Evolutionary conservation across 1,140 invertebrate genomes (phyloP).

Genomic region (Bombus waltoni): DNA sequence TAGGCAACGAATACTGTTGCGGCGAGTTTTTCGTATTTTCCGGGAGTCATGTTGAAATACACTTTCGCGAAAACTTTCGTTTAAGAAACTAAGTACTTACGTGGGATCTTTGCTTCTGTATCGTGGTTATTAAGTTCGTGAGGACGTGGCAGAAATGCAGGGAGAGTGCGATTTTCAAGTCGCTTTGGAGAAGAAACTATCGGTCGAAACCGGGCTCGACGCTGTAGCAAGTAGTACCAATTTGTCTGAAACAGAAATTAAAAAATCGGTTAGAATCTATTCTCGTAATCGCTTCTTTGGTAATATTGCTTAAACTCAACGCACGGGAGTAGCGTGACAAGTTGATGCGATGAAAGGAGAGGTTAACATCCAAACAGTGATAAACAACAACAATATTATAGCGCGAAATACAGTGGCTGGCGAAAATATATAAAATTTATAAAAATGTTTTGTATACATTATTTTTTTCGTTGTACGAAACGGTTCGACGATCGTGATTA

Average conservation of each 20-base stretch:
- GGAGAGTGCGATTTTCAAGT: conserved; percentile 10
- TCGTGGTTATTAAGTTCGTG: not conserved
- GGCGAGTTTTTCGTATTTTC: conserved; percentile 10
- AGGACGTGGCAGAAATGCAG: conserved; percentile 3
- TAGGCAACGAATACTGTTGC: not conserved
- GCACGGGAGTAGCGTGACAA: not conserved
- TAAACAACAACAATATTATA: too few relatives aligned
- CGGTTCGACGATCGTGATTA: too few relatives aligned
- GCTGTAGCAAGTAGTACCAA: not conserved
- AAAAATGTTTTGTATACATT: too few relatives aligned
- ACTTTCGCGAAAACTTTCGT: conserved; percentile 2
- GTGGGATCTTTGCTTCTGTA: not conserved
- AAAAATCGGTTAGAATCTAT: conserved; percentile 27
- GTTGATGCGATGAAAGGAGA: not conserved
- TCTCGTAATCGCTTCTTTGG: not conserved
- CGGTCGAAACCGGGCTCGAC: not conserved
- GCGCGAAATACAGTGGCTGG: too few relatives aligned
- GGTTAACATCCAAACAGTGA: not conserved
- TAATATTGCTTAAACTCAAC: not conserved
- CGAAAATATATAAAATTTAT: too few relatives aligned
- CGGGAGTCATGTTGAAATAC: not conserved
- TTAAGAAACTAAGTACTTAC: not conserved
- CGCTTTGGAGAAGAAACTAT: not conserved
- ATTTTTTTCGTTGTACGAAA: too few relatives aligned
- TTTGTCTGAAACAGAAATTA: conserved; percentile 4